Percentiles rank a stretch among this genome's conserved stretches.
phyloP scores from a whole-genome alignment of 2,797 vertebrate species.

The Calcarius lapponicus region DNA sequence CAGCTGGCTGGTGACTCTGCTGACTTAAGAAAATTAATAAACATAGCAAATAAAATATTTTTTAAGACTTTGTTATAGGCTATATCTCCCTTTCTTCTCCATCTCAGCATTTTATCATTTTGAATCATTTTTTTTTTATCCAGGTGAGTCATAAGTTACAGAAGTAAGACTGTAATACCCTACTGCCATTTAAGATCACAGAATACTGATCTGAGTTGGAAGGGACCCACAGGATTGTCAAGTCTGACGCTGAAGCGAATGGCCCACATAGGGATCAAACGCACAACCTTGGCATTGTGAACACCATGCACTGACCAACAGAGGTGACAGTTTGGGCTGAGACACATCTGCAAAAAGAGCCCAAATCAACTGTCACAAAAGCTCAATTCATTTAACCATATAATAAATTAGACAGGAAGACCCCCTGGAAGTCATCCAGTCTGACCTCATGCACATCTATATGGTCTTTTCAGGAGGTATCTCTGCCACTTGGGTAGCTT shows the following conservation, averaged over 20 bases:
- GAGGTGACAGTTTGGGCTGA: neutral
- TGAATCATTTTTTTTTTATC: neutral
- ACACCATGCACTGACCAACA: fast-evolving
- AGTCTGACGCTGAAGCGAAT: neutral
- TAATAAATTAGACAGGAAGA: neutral
- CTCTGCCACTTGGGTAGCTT: neutral
- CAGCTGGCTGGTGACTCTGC: neutral
- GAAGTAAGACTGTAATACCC: neutral
- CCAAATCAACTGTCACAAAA: neutral
- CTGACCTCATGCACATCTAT: neutral
- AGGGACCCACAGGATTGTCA: neutral
- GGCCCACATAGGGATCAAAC: neutral
- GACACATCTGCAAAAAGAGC: neutral
- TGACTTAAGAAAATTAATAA: neutral
- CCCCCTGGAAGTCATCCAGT: neutral
- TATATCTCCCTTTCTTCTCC: neutral
- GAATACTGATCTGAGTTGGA: neutral
- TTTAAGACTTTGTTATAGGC: neutral
- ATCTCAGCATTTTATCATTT: neutral
- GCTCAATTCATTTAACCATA: neutral
- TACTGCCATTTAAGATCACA: neutral
- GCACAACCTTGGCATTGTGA: too few species aligned
- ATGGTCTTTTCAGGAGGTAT: neutral
- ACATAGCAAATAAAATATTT: neutral
- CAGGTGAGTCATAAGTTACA: neutral